Evolutionary conservation across 2,113 vertebrate genomes (phyloP).

Genomic region (Fukomys damarensis): DNA sequence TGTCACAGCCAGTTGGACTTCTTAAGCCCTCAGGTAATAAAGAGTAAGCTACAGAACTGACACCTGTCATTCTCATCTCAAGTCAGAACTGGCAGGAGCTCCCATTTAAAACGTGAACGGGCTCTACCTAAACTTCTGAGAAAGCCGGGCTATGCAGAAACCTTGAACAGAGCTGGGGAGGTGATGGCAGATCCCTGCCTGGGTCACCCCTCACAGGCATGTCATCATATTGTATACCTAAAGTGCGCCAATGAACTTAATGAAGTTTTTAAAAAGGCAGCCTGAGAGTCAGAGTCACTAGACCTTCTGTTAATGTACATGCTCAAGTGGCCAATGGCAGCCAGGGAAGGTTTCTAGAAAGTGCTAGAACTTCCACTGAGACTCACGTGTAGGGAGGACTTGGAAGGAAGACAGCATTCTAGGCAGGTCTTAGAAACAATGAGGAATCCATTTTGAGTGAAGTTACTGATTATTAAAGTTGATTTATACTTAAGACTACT

Average conservation of each 20-base stretch:
- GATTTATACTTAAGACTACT: slow-evolving; percentile 14
- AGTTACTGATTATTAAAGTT: neutral
- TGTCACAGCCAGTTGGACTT: neutral
- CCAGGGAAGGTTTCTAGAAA: neutral
- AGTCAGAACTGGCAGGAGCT: neutral
- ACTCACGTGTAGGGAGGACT: neutral
- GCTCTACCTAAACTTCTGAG: neutral
- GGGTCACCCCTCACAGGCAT: neutral
- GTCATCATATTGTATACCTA: too few relatives aligned
- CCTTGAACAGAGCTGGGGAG: neutral
- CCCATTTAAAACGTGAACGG: too few relatives aligned
- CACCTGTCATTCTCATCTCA: neutral
- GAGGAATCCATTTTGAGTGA: neutral
- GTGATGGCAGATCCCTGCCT: neutral
- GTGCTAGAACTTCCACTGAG: neutral
- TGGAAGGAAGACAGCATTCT: neutral
- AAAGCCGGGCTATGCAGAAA: neutral
- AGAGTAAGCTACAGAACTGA: neutral
- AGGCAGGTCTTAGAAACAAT: neutral
- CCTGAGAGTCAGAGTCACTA: neutral
- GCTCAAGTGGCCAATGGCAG: neutral
- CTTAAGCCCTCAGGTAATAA: neutral
- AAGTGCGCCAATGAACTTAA: too few relatives aligned
- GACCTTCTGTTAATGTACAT: neutral
- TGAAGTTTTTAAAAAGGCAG: neutral